Evolutionary conservation across 2,888 invertebrate genomes (phyloP).

Genomic region (Catonia carolina): DNA sequence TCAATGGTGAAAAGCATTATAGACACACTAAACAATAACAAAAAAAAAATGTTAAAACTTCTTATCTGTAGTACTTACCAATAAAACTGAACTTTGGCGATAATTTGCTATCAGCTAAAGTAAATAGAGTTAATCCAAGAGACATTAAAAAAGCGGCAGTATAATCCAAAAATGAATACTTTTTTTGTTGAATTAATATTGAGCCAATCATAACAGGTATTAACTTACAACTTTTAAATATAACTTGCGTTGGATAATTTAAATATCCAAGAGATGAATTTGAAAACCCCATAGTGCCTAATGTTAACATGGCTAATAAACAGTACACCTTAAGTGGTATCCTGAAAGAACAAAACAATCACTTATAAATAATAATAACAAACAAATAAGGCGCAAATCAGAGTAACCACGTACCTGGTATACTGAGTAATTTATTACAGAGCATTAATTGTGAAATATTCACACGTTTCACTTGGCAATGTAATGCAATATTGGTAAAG

Average conservation of each 20-base stretch:
- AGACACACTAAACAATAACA: background rate
- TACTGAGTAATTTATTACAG: no score
- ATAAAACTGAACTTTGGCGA: constrained; percentile 52
- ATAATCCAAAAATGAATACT: constrained; percentile 76
- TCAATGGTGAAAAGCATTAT: background rate
- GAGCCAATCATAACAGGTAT: constrained; percentile 94
- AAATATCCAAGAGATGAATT: constrained; percentile 90
- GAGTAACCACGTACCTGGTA: no score
- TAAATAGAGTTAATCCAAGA: constrained; percentile 83
- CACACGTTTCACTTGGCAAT: no score
- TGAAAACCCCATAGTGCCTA: constrained; percentile 94
- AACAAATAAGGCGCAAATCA: no score
- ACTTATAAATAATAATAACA: background rate
- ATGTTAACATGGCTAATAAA: constrained; percentile 74
- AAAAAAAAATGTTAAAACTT: background rate
- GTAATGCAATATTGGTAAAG: no score
- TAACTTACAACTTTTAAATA: constrained; percentile 96
- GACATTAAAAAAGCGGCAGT: constrained; percentile 81
- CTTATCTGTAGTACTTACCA: constrained; percentile 41
- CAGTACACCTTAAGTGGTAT: constrained; percentile 77
- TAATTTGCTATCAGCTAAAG: constrained; percentile 62
- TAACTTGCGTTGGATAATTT: constrained; percentile 95
- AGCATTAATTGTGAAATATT: no score
- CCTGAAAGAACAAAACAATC: constrained; percentile 48
- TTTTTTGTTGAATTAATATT: constrained; percentile 84